Conservation (phyloP, 2,888 invertebrate species). For the Dione juno region DNA sequence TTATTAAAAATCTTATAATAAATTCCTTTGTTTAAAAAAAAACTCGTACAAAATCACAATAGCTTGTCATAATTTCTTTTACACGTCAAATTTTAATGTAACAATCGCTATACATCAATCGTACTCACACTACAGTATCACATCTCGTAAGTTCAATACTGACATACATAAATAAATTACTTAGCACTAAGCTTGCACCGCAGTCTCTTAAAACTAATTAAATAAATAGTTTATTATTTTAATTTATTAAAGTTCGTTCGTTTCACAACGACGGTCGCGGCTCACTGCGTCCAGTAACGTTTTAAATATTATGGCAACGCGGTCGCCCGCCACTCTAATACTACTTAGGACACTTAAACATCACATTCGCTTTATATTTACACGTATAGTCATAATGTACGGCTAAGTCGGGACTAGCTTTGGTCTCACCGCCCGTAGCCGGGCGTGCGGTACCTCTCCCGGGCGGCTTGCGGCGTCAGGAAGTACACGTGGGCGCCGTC, state of each 20-base stretch:
- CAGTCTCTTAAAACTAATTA: constrained; percentile 77
- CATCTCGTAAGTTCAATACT: constrained; percentile 77
- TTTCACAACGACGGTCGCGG: constrained; percentile 63
- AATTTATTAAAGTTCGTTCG: constrained; percentile 62
- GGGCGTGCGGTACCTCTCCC: constrained; percentile 65
- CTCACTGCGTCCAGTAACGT: constrained; percentile 53
- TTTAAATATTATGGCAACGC: constrained; percentile 80
- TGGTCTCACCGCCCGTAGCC: constrained; percentile 80
- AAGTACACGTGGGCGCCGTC: constrained; percentile 91
- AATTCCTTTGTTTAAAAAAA: constrained; percentile 66
- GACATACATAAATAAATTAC: constrained; percentile 82
- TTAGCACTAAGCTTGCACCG: constrained; percentile 75
- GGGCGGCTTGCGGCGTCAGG: constrained; percentile 86
- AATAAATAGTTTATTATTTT: constrained; percentile 74
- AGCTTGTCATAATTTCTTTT: constrained; percentile 60
- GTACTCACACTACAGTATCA: constrained; percentile 58
- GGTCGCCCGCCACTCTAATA: constrained; percentile 76
- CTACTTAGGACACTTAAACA: constrained; percentile 83
- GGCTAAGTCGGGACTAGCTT: constrained; percentile 78
- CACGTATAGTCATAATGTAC: constrained; percentile 62
- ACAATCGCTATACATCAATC: constrained; percentile 62
- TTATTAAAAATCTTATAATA: constrained; percentile 66
- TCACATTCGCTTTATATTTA: constrained; percentile 83
- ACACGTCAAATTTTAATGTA: constrained; percentile 59
- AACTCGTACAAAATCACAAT: constrained; percentile 69